Percentiles rank a stretch among this genome's conserved stretches.
phyloP scores from a whole-genome alignment of 2,888 invertebrate genomes.

The Drosophila macrospina region DNA sequence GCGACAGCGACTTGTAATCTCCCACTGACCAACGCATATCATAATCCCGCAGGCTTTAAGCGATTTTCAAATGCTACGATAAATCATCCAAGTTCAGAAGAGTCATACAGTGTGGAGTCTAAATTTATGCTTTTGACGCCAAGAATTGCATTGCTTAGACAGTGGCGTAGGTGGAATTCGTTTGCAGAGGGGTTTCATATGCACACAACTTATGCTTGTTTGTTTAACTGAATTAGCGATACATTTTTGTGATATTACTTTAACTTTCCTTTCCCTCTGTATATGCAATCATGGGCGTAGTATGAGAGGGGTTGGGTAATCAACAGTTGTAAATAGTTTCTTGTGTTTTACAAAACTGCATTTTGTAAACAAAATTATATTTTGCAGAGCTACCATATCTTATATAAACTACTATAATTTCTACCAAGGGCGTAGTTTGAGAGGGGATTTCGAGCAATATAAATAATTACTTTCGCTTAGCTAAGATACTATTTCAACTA shows the following conservation, averaged over 20 bases:
- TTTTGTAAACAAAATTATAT: no score
- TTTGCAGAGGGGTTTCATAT: background rate
- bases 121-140: background rate
- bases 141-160: background rate
- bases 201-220: no score
- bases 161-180: background rate
- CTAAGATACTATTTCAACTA: background rate
- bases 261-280: no score
- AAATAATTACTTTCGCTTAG: background rate
- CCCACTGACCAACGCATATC: slow-evolving; percentile 48
- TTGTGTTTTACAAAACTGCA: no score
- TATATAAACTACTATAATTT: background rate
- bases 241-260: no score
- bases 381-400: no score
- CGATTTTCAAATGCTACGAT: slow-evolving; percentile 32
- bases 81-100: slow-evolving; percentile 33
- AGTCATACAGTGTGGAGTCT: slow-evolving; percentile 3
- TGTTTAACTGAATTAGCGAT: no score
- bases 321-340: no score
- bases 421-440: background rate
- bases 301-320: background rate
- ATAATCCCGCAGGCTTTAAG: slow-evolving; percentile 25
- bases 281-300: no score
- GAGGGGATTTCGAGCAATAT: background rate
- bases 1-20: no score